Conservation (phyloP, 2,113 vertebrate species). For the Myiopsitta monachus region DNA sequence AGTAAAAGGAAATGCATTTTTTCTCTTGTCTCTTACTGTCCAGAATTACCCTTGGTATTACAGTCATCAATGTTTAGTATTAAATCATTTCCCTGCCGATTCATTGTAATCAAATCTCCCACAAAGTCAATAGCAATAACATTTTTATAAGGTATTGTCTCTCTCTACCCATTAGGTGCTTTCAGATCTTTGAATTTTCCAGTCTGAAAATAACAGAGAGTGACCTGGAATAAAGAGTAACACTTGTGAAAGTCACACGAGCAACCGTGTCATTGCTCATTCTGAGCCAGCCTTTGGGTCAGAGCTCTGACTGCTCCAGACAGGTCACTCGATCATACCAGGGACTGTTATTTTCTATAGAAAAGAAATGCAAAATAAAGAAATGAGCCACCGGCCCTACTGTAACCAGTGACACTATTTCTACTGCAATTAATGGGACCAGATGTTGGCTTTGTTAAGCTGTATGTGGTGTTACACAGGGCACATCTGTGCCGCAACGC, state of each 20-base stretch:
- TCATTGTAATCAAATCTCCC: constrained; percentile 60
- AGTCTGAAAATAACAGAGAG: not conserved
- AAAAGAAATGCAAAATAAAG: not conserved
- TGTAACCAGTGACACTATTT: not conserved
- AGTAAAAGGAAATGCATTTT: not conserved
- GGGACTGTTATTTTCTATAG: not conserved
- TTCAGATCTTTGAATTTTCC: constrained; percentile 26
- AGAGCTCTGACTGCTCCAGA: not conserved
- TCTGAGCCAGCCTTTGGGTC: not conserved
- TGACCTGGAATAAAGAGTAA: not conserved
- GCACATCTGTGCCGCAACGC: not conserved
- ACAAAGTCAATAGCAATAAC: constrained; percentile 61
- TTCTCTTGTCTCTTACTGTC: not conserved
- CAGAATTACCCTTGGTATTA: constrained; percentile 47
- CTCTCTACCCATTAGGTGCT: not conserved
- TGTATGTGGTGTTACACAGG: not conserved
- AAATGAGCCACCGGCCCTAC: not conserved
- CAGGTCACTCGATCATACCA: not conserved
- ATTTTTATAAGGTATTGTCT: constrained; percentile 48
- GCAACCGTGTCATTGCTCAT: not conserved
- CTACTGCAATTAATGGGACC: not conserved
- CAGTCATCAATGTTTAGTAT: constrained; percentile 32
- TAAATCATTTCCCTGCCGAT: constrained; percentile 60
- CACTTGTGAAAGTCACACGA: not conserved
- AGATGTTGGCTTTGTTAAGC: constrained; percentile 18